These are phyloP conservation scores for Embiotoca jacksoni DNA, from an alignment of 2,113 vertebrate species.

Conservation along the genomic window DNA sequence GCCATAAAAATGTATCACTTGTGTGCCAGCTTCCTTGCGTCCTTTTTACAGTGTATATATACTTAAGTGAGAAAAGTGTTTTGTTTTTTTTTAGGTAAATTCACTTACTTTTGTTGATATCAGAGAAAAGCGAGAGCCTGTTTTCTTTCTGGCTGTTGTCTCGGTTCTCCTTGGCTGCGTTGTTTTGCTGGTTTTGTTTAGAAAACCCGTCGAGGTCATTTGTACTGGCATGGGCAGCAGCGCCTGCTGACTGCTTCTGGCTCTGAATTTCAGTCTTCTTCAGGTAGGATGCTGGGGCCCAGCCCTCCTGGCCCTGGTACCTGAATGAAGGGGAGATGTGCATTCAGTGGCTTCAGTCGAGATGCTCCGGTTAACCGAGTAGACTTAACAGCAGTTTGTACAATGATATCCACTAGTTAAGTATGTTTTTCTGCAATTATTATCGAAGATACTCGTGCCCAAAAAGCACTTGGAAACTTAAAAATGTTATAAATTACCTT, in stretches of 20 bases:
- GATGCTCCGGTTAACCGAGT: background rate
- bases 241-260: constrained; percentile 86
- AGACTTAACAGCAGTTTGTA: background rate
- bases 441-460: no score
- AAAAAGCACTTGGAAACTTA: no score
- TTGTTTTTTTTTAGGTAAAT: background rate
- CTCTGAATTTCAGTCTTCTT: constrained; percentile 89
- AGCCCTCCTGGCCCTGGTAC: constrained; percentile 95
- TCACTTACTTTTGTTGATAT: constrained; percentile 86
- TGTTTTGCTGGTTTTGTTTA: constrained; percentile 82
- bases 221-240: constrained; percentile 83
- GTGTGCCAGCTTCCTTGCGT: no score
- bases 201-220: constrained; percentile 90
- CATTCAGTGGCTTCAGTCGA: background rate
- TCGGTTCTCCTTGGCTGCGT: constrained; percentile 77
- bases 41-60: no score
- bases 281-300: constrained; percentile 97
- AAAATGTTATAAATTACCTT: no score
- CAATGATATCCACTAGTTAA: background rate
- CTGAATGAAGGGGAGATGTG: constrained; percentile 72
- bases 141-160: constrained; percentile 81
- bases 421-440: no score
- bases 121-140: constrained; percentile 83
- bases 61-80: no score
- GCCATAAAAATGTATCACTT: no score